Evolutionary conservation across 30 jellyfish, hydroid and myxozoan species (phyloP).

Genomic region (Hydractinia symbiolongicarpus): DNA sequence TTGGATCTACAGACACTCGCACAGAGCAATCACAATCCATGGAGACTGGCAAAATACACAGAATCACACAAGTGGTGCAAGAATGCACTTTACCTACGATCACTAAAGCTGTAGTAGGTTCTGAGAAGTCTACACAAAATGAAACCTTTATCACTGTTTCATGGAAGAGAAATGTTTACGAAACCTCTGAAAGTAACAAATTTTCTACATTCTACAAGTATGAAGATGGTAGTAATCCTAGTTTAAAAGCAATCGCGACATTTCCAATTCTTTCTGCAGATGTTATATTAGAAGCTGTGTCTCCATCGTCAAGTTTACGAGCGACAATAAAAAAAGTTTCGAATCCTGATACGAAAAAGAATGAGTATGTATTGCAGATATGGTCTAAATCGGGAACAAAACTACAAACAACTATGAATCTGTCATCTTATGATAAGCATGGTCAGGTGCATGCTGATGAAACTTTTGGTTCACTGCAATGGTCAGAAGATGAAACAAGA

Average conservation of each 20-base stretch:
- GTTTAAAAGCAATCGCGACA: neutral
- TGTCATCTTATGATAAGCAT: conserved; percentile 51
- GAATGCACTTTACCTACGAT: no score
- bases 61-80: no score
- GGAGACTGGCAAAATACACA: no score
- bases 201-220: no score
- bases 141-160: no score
- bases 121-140: no score
- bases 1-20: no score
- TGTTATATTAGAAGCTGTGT: conserved; percentile 11
- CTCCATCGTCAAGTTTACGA: conserved; percentile 15
- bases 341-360: conserved; percentile 9
- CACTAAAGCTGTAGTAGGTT: no score
- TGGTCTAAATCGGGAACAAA: conserved; percentile 3
- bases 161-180: no score
- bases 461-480: conserved; percentile 39
- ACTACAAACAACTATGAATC: conserved; percentile 35
- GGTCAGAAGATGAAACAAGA: conserved; percentile 57
- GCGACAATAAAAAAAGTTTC: conserved; percentile 8
- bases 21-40: no score
- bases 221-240: no score
- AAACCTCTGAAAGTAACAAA: no score
- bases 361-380: conserved; percentile 24
- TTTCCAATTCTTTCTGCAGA: conserved; percentile 17
- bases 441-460: conserved; percentile 43